These are phyloP conservation scores for Anoplius nigerrimus DNA, from an alignment of 2,888 invertebrate genomes.

Conservation along the genomic window DNA sequence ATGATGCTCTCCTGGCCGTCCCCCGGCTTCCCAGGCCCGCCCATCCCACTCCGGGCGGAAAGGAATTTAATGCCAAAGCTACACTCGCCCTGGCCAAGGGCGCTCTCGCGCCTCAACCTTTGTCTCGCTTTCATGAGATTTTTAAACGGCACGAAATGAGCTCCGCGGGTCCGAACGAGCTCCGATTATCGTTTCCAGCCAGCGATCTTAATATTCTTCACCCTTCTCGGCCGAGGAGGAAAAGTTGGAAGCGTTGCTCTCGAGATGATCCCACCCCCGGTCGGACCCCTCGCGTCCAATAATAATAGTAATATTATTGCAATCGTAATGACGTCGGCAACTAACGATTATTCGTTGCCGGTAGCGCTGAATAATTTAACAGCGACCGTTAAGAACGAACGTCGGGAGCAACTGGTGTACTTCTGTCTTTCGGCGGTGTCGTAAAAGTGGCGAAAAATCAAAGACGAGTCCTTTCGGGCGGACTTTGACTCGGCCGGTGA, in stretches of 20 bases:
- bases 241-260: conserved; percentile 6
- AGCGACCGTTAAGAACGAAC: conserved; percentile 13
- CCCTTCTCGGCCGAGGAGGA: conserved; percentile 26
- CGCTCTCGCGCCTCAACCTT: conserved; percentile 59
- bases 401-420: not conserved
- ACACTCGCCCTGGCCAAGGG: conserved; percentile 48
- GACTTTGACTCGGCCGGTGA: too few relatives aligned
- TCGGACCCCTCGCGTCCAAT: not conserved
- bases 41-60: conserved; percentile 51
- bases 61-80: conserved; percentile 63
- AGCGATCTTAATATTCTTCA: conserved; percentile 56
- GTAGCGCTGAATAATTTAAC: conserved; percentile 40
- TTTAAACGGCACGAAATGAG: conserved; percentile 69
- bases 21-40: conserved; percentile 40
- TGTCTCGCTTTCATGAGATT: conserved; percentile 71
- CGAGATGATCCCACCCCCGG: not conserved
- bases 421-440: conserved; percentile 19
- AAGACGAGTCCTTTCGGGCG: not conserved
- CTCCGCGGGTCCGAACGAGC: conserved; percentile 54
- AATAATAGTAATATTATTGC: not conserved
- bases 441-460: conserved; percentile 3
- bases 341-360: conserved; percentile 4
- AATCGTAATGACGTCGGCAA: not conserved
- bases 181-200: conserved; percentile 63
- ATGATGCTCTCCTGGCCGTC: conserved; percentile 58